phyloP scores from a whole-genome alignment of 2,113 vertebrate species.

The Aspidoscelis tigris region DNA sequence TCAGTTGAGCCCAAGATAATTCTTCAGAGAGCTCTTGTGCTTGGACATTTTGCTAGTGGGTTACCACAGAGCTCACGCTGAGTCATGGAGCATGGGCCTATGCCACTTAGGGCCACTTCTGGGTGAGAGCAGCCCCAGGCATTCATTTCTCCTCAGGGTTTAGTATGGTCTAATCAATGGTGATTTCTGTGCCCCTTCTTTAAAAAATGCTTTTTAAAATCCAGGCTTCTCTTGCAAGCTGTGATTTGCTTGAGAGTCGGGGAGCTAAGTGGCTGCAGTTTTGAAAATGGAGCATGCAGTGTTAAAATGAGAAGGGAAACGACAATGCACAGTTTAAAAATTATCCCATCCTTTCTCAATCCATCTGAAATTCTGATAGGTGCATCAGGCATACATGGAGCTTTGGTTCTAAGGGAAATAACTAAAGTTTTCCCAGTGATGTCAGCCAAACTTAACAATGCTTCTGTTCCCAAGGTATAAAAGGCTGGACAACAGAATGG shows the following conservation, averaged over 20 bases:
- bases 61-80: no score
- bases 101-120: no score
- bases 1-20: no score
- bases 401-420: background rate
- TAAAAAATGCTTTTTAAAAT: background rate
- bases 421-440: background rate
- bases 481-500: background rate
- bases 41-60: no score
- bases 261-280: background rate
- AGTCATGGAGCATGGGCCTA: no score
- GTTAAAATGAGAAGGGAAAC: background rate
- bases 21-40: no score
- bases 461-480: background rate
- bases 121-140: no score
- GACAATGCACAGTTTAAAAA: background rate
- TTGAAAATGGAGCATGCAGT: background rate
- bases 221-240: background rate
- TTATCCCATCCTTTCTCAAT: background rate
- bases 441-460: background rate
- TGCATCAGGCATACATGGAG: background rate
- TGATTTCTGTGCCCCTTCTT: no score
- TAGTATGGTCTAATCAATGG: no score
- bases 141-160: no score
- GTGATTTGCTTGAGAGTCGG: background rate
- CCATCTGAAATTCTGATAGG: background rate